Conservation (phyloP, 2,888 invertebrate species). For the Anthophora plumipes region DNA sequence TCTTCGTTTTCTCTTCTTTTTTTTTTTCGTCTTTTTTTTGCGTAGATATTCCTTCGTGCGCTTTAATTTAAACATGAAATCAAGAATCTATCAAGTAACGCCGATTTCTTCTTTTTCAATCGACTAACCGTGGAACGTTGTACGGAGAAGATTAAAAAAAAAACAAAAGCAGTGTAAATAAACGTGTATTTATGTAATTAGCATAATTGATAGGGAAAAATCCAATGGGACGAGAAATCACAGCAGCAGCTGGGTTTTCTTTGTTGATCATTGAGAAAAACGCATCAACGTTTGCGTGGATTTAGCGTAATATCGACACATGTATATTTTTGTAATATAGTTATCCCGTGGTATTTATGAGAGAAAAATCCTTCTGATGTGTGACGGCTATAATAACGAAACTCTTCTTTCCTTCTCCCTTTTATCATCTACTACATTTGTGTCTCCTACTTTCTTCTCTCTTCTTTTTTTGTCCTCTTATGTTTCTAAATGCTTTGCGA, state of each 20-base stretch:
- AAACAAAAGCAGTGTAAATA: constrained; percentile 82
- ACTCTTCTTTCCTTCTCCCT: background rate
- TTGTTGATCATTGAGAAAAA: constrained; percentile 24
- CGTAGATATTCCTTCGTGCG: constrained; percentile 49
- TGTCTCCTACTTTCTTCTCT: background rate
- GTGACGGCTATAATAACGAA: constrained; percentile 47
- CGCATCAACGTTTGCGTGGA: constrained; percentile 12
- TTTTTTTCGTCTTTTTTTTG: background rate
- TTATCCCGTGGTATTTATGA: constrained; percentile 79
- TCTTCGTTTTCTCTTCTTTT: constrained; percentile 6
- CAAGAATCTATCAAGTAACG: constrained; percentile 47
- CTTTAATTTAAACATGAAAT: constrained; percentile 39
- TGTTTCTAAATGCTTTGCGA: constrained; percentile 31
- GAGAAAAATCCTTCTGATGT: constrained; percentile 62
- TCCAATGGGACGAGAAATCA: constrained; percentile 24
- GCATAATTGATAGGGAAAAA: constrained; percentile 68
- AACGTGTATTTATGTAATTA: constrained; percentile 84
- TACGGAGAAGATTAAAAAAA: constrained; percentile 41
- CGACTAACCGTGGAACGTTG: constrained; percentile 61
- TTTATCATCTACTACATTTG: background rate
- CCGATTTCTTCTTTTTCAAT: constrained; percentile 62
- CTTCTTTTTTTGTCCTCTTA: constrained; percentile 2
- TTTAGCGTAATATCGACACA: constrained; percentile 41
- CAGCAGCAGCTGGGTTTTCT: constrained; percentile 30
- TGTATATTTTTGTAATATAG: constrained; percentile 84